Evolutionary conservation across 2,113 vertebrate species (phyloP), one percentile per base, ranked within the genome.

Genomic region (Tringa solitaria): DNA sequence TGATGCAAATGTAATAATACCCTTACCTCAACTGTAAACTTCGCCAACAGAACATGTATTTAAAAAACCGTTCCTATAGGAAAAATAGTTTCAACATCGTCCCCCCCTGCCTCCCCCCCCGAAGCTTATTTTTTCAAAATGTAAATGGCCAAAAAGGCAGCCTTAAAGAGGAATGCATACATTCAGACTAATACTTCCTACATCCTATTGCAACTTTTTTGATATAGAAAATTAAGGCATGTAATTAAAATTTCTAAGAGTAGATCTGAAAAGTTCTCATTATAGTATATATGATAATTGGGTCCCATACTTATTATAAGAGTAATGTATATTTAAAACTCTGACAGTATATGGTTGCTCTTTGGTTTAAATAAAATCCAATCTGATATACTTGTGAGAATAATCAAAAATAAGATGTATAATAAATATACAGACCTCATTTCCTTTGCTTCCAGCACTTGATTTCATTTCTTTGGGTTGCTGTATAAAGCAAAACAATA

Each of bases 381-480:
- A n/a, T 77, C 32, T 28, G 19, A 87, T 90, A 78, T 61, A 65
- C 21, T 60, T 78, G 24, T 63, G 43, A 87, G 32, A 92, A 20
- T 69, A 68, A 65, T 74, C 2, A 89, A 91, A 72, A 93, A 8
- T 57, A 68, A 24, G 10, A 81, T 20, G 65, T 53, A 54, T 89
- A 89, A 89, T 76, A 82, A 94, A 48, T 39, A 16, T 39, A 95
- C 98, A 75, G 96, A 99, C 99, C 99, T 99, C 99, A 48, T 99
- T 99, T 94, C 99, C 99, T 97, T 99, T 99, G 93, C 97, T 98
- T 92, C 99, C 98, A 32, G 98, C 97, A 22, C 98, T 98, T 59
- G 98, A 99, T 96, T 99, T 99, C 98, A 99, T 99, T 97, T 99
- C 99, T 97, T 99, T 99, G 32, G 99, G 98, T 98, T 99, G 99